Percentiles rank a stretch among this genome's conserved stretches.
phyloP scores from a whole-genome alignment of 2,888 invertebrate species.

The Melanophora roralis region DNA sequence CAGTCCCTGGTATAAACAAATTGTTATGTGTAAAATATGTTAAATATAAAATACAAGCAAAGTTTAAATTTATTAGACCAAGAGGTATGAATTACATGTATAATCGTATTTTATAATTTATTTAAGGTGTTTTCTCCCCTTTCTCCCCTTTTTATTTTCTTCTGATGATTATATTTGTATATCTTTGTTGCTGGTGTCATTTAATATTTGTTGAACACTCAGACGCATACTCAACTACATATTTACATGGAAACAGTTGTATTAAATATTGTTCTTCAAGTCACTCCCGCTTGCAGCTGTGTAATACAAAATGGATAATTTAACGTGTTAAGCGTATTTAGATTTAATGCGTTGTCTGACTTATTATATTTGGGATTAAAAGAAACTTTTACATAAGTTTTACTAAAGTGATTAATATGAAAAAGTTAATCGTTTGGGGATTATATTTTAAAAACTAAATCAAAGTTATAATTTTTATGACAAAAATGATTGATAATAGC shows the following conservation, averaged over 20 bases:
- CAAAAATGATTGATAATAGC: constrained; percentile 24
- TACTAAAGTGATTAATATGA: constrained; percentile 47
- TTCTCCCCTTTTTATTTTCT: not conserved
- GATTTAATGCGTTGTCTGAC: constrained; percentile 43
- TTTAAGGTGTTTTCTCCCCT: constrained; percentile 26
- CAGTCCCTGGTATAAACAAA: too few species aligned
- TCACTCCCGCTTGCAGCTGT: constrained; percentile 70
- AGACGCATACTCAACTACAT: not conserved
- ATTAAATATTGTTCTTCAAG: not conserved
- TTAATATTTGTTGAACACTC: constrained; percentile 7
- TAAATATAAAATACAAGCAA: too few species aligned
- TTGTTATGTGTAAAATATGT: too few species aligned
- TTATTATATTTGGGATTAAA: not conserved
- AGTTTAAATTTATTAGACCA: constrained; percentile 52
- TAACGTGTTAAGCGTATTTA: constrained; percentile 73
- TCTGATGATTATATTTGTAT: constrained; percentile 9
- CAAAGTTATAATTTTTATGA: not conserved
- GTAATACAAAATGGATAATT: constrained; percentile 74
- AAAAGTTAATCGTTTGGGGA: constrained; percentile 46
- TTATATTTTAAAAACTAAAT: constrained; percentile 22
- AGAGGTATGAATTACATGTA: constrained; percentile 1
- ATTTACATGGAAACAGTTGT: constrained; percentile 13
- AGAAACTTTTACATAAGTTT: constrained; percentile 16
- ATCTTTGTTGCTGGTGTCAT: not conserved
- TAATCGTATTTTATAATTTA: constrained; percentile 10